Percentiles rank a stretch among this genome's conserved stretches.
These are phyloP conservation scores for Phrynosoma platyrhinos DNA, from an alignment of 2,113 vertebrate genomes.

Conservation along the genomic window DNA sequence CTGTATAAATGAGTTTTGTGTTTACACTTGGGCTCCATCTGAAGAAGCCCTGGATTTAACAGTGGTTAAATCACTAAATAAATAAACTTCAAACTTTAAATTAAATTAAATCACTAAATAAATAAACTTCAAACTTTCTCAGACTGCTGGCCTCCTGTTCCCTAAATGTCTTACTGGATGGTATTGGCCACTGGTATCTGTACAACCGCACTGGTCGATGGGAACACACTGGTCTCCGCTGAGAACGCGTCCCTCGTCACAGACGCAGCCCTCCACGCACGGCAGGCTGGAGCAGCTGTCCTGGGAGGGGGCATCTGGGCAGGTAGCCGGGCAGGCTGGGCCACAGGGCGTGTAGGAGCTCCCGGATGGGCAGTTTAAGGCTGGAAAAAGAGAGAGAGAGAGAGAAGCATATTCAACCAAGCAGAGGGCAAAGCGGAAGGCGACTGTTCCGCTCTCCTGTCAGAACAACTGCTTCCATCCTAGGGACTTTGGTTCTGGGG, in stretches of 20 bases:
- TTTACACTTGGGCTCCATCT: too few species aligned
- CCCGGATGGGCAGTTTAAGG: constrained; percentile 77
- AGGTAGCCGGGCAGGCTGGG: constrained; percentile 80
- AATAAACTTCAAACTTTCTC: too few species aligned
- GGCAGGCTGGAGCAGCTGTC: constrained; percentile 68
- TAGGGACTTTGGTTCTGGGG: too few species aligned
- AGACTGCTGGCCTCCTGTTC: background rate
- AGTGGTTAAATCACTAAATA: too few species aligned
- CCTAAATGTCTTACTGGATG: constrained; percentile 71
- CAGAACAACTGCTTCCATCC: too few species aligned
- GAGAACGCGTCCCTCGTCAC: constrained; percentile 76
- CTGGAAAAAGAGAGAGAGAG: constrained; percentile 53
- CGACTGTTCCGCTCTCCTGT: too few species aligned
- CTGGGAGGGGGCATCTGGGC: constrained; percentile 65
- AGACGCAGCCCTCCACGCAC: constrained; percentile 85
- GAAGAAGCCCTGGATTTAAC: too few species aligned
- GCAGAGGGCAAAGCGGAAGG: too few species aligned
- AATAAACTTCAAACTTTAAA: too few species aligned
- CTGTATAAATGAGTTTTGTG: too few species aligned
- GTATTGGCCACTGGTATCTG: constrained; percentile 73
- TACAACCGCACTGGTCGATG: constrained; percentile 81
- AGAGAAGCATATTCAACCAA: too few species aligned
- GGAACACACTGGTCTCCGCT: constrained; percentile 85
- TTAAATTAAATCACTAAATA: too few species aligned
- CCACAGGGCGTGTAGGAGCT: constrained; percentile 81